Percentiles rank a stretch among this genome's conserved stretches.
Evolutionary conservation across 2,113 vertebrate genomes (phyloP).

Genomic region (Ptychochromis oligacanthus): DNA sequence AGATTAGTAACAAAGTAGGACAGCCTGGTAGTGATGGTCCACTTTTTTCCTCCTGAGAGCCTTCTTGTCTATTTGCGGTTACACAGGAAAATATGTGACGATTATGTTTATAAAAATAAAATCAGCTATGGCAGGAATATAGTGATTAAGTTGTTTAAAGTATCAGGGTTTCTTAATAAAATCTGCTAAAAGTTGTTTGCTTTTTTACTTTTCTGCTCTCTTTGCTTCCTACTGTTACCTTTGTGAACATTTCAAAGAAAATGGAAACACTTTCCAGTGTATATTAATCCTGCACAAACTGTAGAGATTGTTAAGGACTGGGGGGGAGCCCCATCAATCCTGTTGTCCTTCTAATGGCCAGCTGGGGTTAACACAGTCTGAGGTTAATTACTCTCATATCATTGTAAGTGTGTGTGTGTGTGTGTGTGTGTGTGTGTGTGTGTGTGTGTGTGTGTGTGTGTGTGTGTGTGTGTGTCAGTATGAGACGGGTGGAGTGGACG

Average conservation of each 20-base stretch:
- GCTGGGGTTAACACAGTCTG: conserved; percentile 79
- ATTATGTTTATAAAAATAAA: conserved; percentile 7
- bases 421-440: too few relatives aligned
- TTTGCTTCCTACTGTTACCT: not conserved
- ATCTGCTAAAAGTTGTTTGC: not conserved
- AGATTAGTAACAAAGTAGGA: conserved; percentile 67
- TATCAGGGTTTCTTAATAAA: not conserved
- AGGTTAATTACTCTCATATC: conserved; percentile 86
- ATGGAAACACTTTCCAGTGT: conserved; percentile 1
- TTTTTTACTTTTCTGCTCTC: not conserved
- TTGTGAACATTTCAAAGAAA: not conserved
- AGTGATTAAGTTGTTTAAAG: not conserved
- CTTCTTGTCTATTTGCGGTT: conserved; percentile 40
- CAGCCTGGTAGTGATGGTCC: conserved; percentile 38
- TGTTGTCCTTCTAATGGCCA: conserved; percentile 83
- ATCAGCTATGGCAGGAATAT: not conserved
- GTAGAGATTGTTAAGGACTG: conserved; percentile 68
- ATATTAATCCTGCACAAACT: conserved; percentile 51
- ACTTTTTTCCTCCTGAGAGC: conserved; percentile 45
- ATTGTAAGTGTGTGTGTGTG: conserved; percentile 21
- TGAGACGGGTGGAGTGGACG: conserved; percentile 61
- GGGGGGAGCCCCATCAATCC: conserved; percentile 80
- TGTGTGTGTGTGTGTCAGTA: conserved; percentile 29
- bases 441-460: too few relatives aligned
- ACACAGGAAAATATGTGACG: conserved; percentile 14